Evolutionary conservation across 2,888 invertebrate species (phyloP).

Genomic region (Frankliniella intonsa): DNA sequence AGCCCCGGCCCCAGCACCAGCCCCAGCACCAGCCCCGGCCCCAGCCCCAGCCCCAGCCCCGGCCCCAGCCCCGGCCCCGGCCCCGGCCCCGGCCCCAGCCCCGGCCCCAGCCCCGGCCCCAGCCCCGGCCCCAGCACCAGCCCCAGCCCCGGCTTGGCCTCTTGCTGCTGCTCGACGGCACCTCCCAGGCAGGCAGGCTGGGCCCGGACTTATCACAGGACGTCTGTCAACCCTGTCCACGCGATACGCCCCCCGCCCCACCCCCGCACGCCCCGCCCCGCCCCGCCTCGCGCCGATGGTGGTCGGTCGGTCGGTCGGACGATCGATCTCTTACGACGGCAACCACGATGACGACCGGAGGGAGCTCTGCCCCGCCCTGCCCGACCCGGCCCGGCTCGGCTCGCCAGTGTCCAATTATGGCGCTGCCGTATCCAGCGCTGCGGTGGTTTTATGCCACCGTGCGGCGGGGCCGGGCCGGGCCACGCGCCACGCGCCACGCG

Average conservation of each 20-base stretch:
- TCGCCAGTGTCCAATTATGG: not conserved
- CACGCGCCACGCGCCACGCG: no score
- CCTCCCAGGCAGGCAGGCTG: not conserved
- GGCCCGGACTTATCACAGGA: not conserved
- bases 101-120: no score
- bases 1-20: no score
- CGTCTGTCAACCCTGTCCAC: not conserved
- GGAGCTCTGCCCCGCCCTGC: no score
- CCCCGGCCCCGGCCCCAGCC: no score
- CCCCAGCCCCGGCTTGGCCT: no score
- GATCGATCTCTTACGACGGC: not conserved
- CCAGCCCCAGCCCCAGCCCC: no score
- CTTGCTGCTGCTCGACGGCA: no score
- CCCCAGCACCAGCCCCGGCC: no score
- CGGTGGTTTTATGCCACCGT: not conserved
- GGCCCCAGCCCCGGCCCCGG: no score
- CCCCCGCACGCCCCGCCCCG: not conserved
- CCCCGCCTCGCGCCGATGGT: not conserved
- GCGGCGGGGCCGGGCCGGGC: not conserved
- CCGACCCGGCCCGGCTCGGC: not conserved
- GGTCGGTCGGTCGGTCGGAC: not conserved
- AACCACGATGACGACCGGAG: not conserved
- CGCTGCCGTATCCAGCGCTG: not conserved
- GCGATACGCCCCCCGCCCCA: not conserved
- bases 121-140: no score